A percentile compares a stretch with the other conserved stretches of the same genome.
Evolutionary conservation across 2,888 invertebrate genomes (phyloP).

Genomic region (Cantharis lateralis): DNA sequence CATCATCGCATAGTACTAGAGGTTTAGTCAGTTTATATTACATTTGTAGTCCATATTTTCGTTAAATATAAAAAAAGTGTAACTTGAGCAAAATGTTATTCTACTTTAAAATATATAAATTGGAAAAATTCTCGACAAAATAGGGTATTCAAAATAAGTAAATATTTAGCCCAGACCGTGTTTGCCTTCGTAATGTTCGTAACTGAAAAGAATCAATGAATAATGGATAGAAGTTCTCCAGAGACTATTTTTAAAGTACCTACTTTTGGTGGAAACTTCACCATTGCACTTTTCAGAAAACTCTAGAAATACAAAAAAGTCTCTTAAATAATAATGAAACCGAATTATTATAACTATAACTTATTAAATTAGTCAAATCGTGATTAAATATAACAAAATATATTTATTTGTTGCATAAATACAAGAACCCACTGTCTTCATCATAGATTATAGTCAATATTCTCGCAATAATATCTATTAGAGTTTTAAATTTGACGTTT

Average conservation of each 20-base stretch:
- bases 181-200: constrained; percentile 34
- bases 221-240: constrained; percentile 46
- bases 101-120: constrained; percentile 6
- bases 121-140: neutral
- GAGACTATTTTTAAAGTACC: constrained; percentile 46
- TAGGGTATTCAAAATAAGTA: constrained; percentile 37
- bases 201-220: constrained; percentile 45
- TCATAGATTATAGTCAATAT: neutral
- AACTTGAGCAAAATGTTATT: neutral
- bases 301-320: neutral
- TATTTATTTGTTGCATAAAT: neutral
- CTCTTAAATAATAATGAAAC: neutral
- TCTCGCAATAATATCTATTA: neutral
- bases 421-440: neutral
- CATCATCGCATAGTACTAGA: too few relatives aligned
- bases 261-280: constrained; percentile 41
- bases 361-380: neutral
- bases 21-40: too few relatives aligned
- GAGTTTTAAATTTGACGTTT: neutral
- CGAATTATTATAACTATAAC: neutral
- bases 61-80: neutral
- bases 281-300: constrained; percentile 43
- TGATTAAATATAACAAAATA: neutral
- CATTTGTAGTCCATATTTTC: neutral
- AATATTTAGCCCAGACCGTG: constrained; percentile 40